Evolutionary conservation across 2,888 invertebrate genomes (phyloP).

Genomic region (Hymenopus coronatus): DNA sequence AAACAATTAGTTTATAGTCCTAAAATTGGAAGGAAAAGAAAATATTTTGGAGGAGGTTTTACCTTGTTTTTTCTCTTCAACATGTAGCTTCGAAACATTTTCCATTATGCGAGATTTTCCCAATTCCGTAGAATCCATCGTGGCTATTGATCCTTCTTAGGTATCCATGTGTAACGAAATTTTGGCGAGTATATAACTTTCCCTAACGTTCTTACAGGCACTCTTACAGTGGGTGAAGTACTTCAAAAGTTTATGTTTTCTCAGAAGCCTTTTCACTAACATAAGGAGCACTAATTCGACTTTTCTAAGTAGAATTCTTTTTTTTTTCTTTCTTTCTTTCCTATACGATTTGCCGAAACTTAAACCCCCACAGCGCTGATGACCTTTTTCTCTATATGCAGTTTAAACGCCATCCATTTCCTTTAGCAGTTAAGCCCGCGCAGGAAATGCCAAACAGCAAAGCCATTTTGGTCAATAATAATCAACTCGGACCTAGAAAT

Average conservation of each 20-base stretch:
- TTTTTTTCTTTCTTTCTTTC: neutral
- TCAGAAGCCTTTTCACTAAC: neutral
- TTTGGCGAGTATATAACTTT: neutral
- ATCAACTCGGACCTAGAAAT: neutral
- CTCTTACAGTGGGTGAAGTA: neutral
- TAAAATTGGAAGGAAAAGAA: too few relatives aligned
- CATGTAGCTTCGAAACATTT: neutral
- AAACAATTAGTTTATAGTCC: too few relatives aligned
- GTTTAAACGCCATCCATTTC: neutral
- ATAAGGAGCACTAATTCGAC: neutral
- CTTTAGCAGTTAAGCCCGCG: neutral
- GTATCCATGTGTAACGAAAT: neutral
- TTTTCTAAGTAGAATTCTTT: neutral
- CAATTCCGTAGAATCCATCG: neutral
- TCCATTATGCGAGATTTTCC: neutral
- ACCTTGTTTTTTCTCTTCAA: neutral
- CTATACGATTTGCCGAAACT: neutral
- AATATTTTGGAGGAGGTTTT: neutral
- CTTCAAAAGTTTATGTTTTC: neutral
- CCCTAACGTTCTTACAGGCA: neutral
- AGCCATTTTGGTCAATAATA: neutral
- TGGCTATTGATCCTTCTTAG: neutral
- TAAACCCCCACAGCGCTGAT: neutral
- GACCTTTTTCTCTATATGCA: neutral
- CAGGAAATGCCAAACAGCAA: neutral